Percentiles rank a stretch among this genome's conserved stretches.
Evolutionary conservation across 2,797 vertebrate genomes (phyloP).

Genomic region (Crypturellus tataupa): DNA sequence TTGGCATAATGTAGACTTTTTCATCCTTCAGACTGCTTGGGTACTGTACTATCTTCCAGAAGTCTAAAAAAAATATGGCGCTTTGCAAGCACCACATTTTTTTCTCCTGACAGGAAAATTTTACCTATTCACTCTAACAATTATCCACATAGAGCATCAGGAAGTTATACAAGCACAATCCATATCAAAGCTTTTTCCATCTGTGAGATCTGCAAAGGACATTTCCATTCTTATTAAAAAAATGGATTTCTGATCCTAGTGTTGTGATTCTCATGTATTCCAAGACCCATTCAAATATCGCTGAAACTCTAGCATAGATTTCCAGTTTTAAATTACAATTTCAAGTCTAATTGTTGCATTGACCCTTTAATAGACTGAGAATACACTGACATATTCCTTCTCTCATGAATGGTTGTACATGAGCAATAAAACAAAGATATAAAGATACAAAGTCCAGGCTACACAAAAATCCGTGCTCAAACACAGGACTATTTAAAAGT

Average conservation of each 20-base stretch:
- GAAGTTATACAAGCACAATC: not conserved
- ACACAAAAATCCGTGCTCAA: not conserved
- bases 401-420: not conserved
- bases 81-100: not conserved
- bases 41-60: not conserved
- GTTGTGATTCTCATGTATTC: not conserved
- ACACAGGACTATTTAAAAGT: not conserved
- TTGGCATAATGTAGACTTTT: not conserved
- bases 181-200: not conserved
- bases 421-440: not conserved
- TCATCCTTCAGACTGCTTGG: not conserved
- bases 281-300: not conserved
- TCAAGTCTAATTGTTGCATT: not conserved
- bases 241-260: not conserved
- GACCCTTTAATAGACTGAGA: not conserved
- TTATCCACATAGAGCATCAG: not conserved
- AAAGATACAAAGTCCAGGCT: not conserved
- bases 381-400: not conserved
- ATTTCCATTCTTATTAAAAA: not conserved
- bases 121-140: not conserved
- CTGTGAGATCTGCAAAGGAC: not conserved
- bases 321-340: not conserved
- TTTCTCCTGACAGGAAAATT: not conserved
- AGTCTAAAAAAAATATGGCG: fast-evolving
- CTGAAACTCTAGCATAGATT: not conserved